Evolutionary conservation across 2,888 invertebrate genomes (phyloP), one percentile per base, ranked within the genome.

Genomic region (Sturmia bella): DNA sequence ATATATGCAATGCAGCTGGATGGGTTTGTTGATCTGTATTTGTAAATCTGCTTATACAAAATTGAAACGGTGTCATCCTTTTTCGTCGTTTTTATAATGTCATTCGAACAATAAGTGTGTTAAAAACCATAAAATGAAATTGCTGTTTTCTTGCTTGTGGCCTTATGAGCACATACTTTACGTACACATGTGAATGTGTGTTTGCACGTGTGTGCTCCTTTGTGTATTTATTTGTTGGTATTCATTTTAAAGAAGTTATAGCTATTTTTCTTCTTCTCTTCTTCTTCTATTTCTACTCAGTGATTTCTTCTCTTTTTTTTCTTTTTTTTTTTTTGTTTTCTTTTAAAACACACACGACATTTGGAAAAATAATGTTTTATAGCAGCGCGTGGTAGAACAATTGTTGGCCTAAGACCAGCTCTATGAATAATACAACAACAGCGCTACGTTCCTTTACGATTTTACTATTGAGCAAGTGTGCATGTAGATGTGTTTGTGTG

Each of bases 391-490:
- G 76, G 56, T 77, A 69, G 27, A 56, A 76, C 48, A 69, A 77
- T 73, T 69, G 69, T 82, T 77, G 81, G 77, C 81, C 73, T 59
- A 77, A 69, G 70, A 82, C 77, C 77, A 82, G 77, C 56, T 73
- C 56, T 56, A 64, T 72, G 59, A 45, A 57, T 56, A 74, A 74
- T 56, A 24, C 21, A 56, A 45, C 15, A 37, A 41, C 11, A 63
- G 45, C 24, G 43, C 15, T 39, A 3, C 21, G n/a, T 24, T 54
- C 1, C 54, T 56, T 32, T 15, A 12, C 17, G 11, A 21, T 63
- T 11, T 15, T 54, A 37, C 76, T 69, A 59, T 68, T 48, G 37
- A n/a, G 9, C n/a, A 1, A n/a, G 24, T 17, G n/a, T 59, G 64
- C 7, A 3, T 15, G 45, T 17, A 17, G 48, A 12, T 12, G 11